A percentile compares a stretch with the other conserved stretches of the same genome.
phyloP scores from a whole-genome alignment of 2,888 invertebrate species.

The Ochropleura plecta region DNA sequence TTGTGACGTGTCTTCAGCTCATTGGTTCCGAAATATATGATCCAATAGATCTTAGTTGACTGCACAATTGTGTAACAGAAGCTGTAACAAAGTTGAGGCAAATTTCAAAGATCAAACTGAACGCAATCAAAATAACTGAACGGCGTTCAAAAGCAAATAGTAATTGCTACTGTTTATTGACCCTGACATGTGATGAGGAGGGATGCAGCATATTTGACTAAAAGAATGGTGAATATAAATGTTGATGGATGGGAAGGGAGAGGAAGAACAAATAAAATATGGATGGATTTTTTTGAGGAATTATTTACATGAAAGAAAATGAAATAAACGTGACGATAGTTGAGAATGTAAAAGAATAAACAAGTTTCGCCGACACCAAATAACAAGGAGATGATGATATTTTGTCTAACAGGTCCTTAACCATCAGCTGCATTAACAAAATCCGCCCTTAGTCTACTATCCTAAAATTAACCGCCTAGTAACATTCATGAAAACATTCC shows the following conservation, averaged over 20 bases:
- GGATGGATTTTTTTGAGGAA: too few species aligned
- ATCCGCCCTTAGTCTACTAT: neutral
- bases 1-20: conserved; percentile 20
- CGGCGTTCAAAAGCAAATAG: neutral
- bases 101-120: neutral
- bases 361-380: too few species aligned
- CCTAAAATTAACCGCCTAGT: neutral
- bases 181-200: neutral
- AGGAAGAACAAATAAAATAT: too few species aligned
- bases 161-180: neutral
- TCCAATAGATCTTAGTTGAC: conserved; percentile 22
- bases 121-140: neutral
- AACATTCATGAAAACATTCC: conserved; percentile 10
- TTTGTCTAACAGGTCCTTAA: neutral
- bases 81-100: neutral
- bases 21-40: conserved; percentile 32
- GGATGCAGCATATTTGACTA: too few species aligned
- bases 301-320: too few species aligned
- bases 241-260: too few species aligned
- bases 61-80: conserved; percentile 36
- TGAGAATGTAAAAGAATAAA: too few species aligned
- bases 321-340: too few species aligned
- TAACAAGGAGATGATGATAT: too few species aligned
- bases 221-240: too few species aligned
- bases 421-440: neutral